phyloP scores from a whole-genome alignment of 1,140 invertebrate genomes.

The Steinernema khuongi region DNA sequence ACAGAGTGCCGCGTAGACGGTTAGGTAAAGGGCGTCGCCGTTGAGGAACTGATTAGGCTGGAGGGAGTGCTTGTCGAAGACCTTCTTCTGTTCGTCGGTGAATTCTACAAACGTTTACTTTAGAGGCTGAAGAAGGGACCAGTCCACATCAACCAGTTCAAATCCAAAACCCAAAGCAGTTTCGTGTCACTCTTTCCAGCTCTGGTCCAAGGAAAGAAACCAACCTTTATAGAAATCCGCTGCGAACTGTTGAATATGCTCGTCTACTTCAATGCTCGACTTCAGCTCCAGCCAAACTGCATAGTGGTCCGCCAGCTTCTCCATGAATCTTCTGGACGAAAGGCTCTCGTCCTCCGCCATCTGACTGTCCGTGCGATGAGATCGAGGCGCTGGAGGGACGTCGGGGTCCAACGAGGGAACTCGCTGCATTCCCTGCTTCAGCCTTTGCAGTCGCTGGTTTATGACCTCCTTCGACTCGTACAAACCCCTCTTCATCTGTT shows the following conservation, averaged over 20 bases:
- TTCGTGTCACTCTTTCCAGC: too few species aligned
- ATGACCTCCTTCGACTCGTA: conserved; percentile 3
- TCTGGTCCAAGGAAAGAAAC: too few species aligned
- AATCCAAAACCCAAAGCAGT: too few species aligned
- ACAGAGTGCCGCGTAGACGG: neutral
- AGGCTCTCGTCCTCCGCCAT: neutral
- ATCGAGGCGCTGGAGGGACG: neutral
- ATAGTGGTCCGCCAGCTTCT: neutral
- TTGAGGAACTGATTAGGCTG: conserved; percentile 7
- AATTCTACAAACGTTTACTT: neutral
- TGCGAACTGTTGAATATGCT: neutral
- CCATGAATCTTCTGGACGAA: neutral
- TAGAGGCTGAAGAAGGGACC: neutral
- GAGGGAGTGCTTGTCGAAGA: conserved; percentile 6
- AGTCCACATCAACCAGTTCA: too few species aligned
- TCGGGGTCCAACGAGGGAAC: neutral
- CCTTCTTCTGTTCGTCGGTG: conserved; percentile 2
- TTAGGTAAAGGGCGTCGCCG: neutral
- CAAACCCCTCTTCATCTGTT: neutral
- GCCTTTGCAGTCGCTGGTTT: neutral
- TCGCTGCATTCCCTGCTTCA: conserved; percentile 10
- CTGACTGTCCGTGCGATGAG: neutral
- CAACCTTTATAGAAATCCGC: conserved; percentile 5
- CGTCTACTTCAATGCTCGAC: neutral
- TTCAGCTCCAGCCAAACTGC: neutral